A percentile compares a stretch with the other conserved stretches of the same genome.
Conservation (phyloP, 2,113 vertebrate genomes). For the Cyanoliseus patagonus region DNA sequence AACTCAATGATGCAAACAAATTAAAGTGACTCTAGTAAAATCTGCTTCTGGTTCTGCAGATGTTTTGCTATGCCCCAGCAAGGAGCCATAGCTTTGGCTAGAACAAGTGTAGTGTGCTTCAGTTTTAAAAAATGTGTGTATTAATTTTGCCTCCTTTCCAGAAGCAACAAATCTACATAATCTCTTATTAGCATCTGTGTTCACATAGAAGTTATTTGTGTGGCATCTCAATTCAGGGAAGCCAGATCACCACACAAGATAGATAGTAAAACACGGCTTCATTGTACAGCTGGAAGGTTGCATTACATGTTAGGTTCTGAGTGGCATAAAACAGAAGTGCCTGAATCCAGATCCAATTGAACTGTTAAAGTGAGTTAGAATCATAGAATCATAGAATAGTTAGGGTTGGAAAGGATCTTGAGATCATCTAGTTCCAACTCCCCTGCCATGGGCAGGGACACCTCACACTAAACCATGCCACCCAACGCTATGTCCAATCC, state of each 20-base stretch:
- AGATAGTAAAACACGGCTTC: background rate
- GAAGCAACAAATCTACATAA: background rate
- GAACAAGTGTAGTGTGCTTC: background rate
- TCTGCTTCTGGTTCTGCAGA: background rate
- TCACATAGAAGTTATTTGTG: background rate
- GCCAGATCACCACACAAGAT: background rate
- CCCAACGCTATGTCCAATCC: too few species aligned
- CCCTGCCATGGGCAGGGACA: too few species aligned
- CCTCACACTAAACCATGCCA: too few species aligned
- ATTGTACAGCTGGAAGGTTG: background rate
- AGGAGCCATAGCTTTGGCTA: background rate
- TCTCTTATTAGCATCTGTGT: background rate
- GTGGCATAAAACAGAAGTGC: background rate
- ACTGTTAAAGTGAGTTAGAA: background rate
- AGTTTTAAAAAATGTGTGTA: background rate
- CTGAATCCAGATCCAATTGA: background rate
- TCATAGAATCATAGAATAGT: too few species aligned
- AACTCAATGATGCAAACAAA: background rate
- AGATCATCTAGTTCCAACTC: too few species aligned
- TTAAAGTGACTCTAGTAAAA: background rate
- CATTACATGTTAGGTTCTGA: background rate
- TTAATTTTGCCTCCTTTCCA: background rate
- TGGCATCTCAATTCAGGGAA: background rate
- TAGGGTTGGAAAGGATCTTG: too few species aligned
- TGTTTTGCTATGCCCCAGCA: fast-evolving